A percentile compares a stretch with the other conserved stretches of the same genome.
These are phyloP conservation scores for Bombus sylvicola DNA, from an alignment of 1,140 invertebrate species.

Conservation along the genomic window DNA sequence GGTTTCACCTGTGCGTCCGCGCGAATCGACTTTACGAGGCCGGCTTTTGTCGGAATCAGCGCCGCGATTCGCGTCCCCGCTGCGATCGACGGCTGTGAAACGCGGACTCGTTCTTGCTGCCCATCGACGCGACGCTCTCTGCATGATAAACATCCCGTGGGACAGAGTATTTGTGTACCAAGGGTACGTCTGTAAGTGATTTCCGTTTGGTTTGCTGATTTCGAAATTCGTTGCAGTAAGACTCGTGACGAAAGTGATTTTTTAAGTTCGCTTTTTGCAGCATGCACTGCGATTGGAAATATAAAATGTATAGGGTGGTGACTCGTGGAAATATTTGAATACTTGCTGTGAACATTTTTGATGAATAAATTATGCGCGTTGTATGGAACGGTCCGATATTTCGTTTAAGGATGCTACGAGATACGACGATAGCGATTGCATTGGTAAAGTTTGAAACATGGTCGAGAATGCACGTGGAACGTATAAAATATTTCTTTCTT, in stretches of 20 bases:
- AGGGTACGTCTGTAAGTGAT: not conserved
- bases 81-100: constrained; percentile 9
- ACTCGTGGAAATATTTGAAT: not conserved
- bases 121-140: not conserved
- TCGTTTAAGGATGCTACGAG: no score
- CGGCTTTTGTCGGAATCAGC: constrained; percentile 21
- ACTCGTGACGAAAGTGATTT: not conserved
- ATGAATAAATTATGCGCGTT: not conserved
- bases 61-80: constrained; percentile 23
- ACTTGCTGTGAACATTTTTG: not conserved
- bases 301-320: no score
- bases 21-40: constrained; percentile 26
- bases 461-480: no score
- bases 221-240: not conserved
- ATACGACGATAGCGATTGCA: not conserved
- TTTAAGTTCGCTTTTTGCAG: not conserved
- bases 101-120: not conserved
- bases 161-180: no score
- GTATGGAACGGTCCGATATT: not conserved
- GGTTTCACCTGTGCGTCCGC: constrained; percentile 17
- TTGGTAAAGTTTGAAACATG: not conserved
- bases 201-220: not conserved
- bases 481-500: no score
- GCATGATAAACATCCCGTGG: constrained; percentile 11
- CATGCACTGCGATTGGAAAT: no score